Evolutionary conservation across 2,113 vertebrate species (phyloP), one percentile per base, ranked within the genome.

Genomic region (Neofelis nebulosa): DNA sequence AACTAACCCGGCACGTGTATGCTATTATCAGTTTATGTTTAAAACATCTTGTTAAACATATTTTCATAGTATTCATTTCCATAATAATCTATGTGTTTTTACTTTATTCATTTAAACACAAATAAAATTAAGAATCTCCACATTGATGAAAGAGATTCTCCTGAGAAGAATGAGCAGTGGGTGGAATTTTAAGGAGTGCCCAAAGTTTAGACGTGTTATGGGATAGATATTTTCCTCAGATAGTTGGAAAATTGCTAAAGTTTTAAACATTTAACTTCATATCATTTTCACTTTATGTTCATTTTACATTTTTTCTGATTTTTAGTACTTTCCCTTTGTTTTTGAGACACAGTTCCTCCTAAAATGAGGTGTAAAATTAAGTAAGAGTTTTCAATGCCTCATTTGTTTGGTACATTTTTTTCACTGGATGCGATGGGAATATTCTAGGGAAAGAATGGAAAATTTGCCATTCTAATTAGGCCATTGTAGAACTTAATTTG

Each of bases 391-490:
- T 69, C 38, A 95, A 52, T 83, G n/a, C 68, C 9, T 94, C 73
- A 76, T 61, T 81, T 91, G 41, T 94, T 92, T 91, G 95, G 82
- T 36, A 15, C 16, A 52, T 50, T 93, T 97, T 97, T 97, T 95
- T 89, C 23, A 65, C 25, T 92, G 65, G 36, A 82, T 86, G 21
- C 89, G 87, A 80, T 79, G 9, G 38, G 27, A 94, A 96, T 97
- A 94, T 94, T 89, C 90, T 86, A 87, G 89, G 86, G 80, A 89
- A 91, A 97, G 83, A 96, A 94, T 76, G n/a, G 83, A 92, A 94
- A 76, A 96, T 97, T 95, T 96, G 27, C n/a, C 55, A 92, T 87
- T 97, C 71, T 97, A 96, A 97, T 97, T 96, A 92, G 38, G 33
- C 87, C 41, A 68, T 57, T 97, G 78, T 92, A 89, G 63, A 94